Conservation (phyloP, 2,888 invertebrate genomes). For the Apeira syringaria region DNA sequence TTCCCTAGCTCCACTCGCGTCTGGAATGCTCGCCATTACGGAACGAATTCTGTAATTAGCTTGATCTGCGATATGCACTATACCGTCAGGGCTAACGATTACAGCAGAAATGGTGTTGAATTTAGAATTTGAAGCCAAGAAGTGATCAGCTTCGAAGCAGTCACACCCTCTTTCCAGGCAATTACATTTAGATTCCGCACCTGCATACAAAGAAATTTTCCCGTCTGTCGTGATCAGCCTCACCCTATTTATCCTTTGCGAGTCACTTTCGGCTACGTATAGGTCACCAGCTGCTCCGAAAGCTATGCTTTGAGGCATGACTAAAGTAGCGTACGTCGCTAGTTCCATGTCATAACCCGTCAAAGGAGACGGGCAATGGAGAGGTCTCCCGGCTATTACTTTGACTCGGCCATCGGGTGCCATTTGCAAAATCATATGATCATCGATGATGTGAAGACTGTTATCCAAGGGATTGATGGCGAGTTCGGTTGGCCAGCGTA, state of each 20-base stretch:
- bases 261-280: constrained; percentile 97
- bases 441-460: constrained; percentile 97
- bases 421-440: constrained; percentile 96
- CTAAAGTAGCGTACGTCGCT: constrained; percentile 95
- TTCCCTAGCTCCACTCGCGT: constrained; percentile 91
- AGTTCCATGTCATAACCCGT: constrained; percentile 92
- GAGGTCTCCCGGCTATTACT: constrained; percentile 95
- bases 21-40: constrained; percentile 94
- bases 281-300: constrained; percentile 96
- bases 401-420: constrained; percentile 96
- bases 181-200: constrained; percentile 96
- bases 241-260: constrained; percentile 95
- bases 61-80: constrained; percentile 97
- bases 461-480: constrained; percentile 97
- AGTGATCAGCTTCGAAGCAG: constrained; percentile 96
- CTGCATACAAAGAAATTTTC: constrained; percentile 96
- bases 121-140: constrained; percentile 95
- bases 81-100: constrained; percentile 96
- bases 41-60: constrained; percentile 94
- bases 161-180: constrained; percentile 96
- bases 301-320: constrained; percentile 97
- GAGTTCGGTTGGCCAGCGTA: constrained; percentile 98
- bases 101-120: constrained; percentile 97
- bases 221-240: constrained; percentile 96
- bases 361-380: constrained; percentile 94